Conservation (phyloP, 2,797 vertebrate genomes). For the Gephyroberyx darwinii region DNA sequence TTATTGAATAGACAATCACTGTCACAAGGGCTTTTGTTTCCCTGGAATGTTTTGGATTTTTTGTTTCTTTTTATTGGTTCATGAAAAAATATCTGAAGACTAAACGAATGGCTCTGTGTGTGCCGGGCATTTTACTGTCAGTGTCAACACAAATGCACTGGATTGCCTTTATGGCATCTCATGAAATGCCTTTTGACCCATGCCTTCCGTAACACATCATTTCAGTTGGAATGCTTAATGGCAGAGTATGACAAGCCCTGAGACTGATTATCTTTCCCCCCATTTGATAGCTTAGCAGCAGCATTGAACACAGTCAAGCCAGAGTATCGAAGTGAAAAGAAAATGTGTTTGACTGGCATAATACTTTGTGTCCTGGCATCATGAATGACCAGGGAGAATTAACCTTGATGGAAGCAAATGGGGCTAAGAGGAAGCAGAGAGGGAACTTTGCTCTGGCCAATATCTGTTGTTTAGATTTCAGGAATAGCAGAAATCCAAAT, state of each 20-base stretch:
- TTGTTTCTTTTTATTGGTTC: conserved; percentile 51
- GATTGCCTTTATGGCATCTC: conserved; percentile 79
- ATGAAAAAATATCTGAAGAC: conserved; percentile 75
- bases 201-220: conserved; percentile 78
- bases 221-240: conserved; percentile 72
- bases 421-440: conserved; percentile 68
- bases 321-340: conserved; percentile 38
- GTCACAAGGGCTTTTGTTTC: conserved; percentile 87
- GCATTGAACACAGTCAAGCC: conserved; percentile 55
- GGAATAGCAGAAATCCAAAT: conserved; percentile 82
- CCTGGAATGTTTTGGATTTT: conserved; percentile 77
- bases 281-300: conserved; percentile 47
- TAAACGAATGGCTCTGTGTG: conserved; percentile 79
- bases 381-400: conserved; percentile 47
- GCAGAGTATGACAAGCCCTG: conserved; percentile 66
- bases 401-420: conserved; percentile 53
- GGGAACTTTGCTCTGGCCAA: conserved; percentile 74
- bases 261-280: conserved; percentile 58
- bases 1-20: conserved; percentile 87
- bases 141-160: conserved; percentile 81
- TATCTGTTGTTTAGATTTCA: conserved; percentile 77
- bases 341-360: conserved; percentile 27
- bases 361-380: conserved; percentile 37
- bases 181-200: conserved; percentile 84
- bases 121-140: conserved; percentile 80